Evolutionary conservation across 2,888 invertebrate genomes (phyloP), one percentile per base, ranked within the genome.

Genomic region (Hecatera dysodea): DNA sequence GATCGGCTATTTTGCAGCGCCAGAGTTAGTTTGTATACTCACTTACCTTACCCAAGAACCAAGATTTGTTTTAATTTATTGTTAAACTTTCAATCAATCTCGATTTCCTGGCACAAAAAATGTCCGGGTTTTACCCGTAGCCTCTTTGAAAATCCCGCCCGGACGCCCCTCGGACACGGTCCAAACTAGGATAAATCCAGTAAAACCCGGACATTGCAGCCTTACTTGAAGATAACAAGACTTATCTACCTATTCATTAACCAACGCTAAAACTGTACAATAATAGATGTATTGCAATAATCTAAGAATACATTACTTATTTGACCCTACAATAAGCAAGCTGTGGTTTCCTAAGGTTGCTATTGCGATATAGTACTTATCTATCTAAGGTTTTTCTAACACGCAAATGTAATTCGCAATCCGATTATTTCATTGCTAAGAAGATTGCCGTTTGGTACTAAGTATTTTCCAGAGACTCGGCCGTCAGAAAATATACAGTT

Each of bases 341-440:
- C 67, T 50, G 68, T 55, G 59, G 80, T 75, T 80, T 59, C 75
- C 29, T 80, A 62, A 53, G 29, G 44, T 46, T 60, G 39, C 2
- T 59, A 50, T 80, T 75, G 57, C 74, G 15, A 48, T 68, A 42
- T 17, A 42, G 29, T 50, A 44, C 12, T 15, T 67, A 15, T n/a
- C 19, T 67, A 15, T n/a, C 57, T 74, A 24, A 53, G 53, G 46
- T 39, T 66, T 62, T 46, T 42, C 46, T 67, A 36, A 12, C 48
- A 55, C 36, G 57, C 36, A 24, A 79, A 72, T 52, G 27, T 33
- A 2, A 52, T 56, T 33, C 11, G 46, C 52, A 44, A 56, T 60
- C 27, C 12, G 42, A 66, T 42, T 53, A 42, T 27, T 33, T n/a
- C 27, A 48, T 29, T 15, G 1, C 19, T 15, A 27, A 36, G 33